Percentiles rank a stretch among this genome's conserved stretches.
Evolutionary conservation across 2,113 vertebrate genomes (phyloP).

Genomic region (human): GRCh38 chr5:87790501-87791000

Average conservation of each 20-base stretch:
- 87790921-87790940: background rate
- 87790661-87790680: constrained; percentile 27
- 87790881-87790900: constrained; percentile 33
- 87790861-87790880: background rate
- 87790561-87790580: background rate
- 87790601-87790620: constrained; percentile 1
- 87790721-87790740: background rate
- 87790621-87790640: background rate
- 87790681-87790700: background rate
- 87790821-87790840: constrained; percentile 31
- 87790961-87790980: background rate
- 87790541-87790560: constrained; percentile 15
- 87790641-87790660: constrained; percentile 43
- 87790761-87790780: background rate
- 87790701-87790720: constrained; percentile 8
- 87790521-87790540: background rate
- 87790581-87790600: constrained; percentile 34
- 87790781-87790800: background rate
- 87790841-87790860: background rate
- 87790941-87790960: background rate
- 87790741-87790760: background rate
- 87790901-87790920: background rate
- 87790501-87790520: background rate
- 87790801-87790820: constrained; percentile 23
- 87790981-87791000: constrained; percentile 30